Percentiles rank a stretch among this genome's conserved stretches.
Evolutionary conservation across 2,888 invertebrate genomes (phyloP).

Genomic region (Tenthredo amoena): DNA sequence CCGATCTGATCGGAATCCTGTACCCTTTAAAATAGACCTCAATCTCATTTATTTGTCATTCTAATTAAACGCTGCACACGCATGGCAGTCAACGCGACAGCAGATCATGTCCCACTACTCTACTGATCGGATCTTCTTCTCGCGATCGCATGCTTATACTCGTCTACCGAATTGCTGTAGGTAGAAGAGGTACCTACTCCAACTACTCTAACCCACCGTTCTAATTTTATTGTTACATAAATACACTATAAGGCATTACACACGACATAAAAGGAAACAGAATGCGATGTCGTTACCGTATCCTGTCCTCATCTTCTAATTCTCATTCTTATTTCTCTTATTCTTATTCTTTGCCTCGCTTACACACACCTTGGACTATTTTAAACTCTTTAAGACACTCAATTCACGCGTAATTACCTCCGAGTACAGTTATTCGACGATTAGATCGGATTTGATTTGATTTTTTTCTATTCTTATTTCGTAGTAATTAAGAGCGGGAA

Average conservation of each 20-base stretch:
- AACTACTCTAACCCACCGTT: conserved; percentile 53
- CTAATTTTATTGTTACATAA: conserved; percentile 72
- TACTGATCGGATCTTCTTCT: conserved; percentile 8
- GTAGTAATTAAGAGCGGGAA: too few relatives aligned
- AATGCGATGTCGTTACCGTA: background rate
- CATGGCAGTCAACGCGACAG: background rate
- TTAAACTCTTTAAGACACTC: background rate
- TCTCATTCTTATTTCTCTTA: background rate
- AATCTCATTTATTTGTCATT: conserved; percentile 3
- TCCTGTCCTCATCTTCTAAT: background rate
- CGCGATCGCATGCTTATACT: background rate
- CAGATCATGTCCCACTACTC: conserved; percentile 45
- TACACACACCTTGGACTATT: background rate
- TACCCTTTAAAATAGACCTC: background rate
- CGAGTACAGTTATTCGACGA: too few relatives aligned
- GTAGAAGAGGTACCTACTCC: background rate
- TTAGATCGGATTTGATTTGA: too few relatives aligned
- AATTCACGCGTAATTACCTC: too few relatives aligned
- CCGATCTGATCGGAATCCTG: background rate
- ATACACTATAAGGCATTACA: conserved; percentile 58
- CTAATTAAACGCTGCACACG: background rate
- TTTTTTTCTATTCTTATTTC: too few relatives aligned
- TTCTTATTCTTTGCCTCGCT: background rate
- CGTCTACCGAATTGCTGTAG: background rate
- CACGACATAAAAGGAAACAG: conserved; percentile 70